Conservation (phyloP, 2,113 vertebrate species). For the Heterotis niloticus region DNA sequence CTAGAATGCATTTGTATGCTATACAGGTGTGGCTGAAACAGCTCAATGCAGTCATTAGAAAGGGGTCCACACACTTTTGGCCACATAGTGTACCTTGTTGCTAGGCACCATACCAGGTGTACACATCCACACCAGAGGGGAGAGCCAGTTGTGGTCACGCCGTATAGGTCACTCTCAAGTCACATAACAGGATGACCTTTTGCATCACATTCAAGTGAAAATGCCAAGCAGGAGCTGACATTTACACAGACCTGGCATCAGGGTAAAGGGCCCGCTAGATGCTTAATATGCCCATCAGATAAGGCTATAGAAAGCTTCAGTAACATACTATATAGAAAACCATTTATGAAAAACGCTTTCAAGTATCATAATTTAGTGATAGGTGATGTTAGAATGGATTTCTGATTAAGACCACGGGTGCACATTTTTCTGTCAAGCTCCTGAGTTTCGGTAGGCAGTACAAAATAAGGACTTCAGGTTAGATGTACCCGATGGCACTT, state of each 20-base stretch:
- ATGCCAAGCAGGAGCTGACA: constrained; percentile 50
- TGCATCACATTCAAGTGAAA: constrained; percentile 44
- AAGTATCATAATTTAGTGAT: not conserved
- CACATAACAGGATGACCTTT: constrained; percentile 41
- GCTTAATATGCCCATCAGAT: constrained; percentile 3
- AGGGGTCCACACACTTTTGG: too few species aligned
- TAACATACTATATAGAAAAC: not conserved
- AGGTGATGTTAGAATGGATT: too few species aligned
- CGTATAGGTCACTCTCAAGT: constrained; percentile 33
- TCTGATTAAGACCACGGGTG: not conserved
- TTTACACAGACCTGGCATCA: constrained; percentile 43
- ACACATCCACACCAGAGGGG: constrained; percentile 35
- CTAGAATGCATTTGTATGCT: too few species aligned
- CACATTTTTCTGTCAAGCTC: too few species aligned
- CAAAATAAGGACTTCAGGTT: too few species aligned
- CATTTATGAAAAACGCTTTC: not conserved
- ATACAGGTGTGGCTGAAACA: too few species aligned
- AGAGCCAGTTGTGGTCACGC: not conserved
- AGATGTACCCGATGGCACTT: too few species aligned
- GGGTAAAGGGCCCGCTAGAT: constrained; percentile 26
- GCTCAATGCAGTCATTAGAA: too few species aligned
- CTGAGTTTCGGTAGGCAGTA: too few species aligned
- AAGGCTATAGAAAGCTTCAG: constrained; percentile 1
- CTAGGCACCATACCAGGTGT: constrained; percentile 34
- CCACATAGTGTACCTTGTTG: constrained; percentile 21